Base-by-base conservation (phyloP, 2,888 invertebrate genomes). In the Hirtodrosophila duncani region DNA sequence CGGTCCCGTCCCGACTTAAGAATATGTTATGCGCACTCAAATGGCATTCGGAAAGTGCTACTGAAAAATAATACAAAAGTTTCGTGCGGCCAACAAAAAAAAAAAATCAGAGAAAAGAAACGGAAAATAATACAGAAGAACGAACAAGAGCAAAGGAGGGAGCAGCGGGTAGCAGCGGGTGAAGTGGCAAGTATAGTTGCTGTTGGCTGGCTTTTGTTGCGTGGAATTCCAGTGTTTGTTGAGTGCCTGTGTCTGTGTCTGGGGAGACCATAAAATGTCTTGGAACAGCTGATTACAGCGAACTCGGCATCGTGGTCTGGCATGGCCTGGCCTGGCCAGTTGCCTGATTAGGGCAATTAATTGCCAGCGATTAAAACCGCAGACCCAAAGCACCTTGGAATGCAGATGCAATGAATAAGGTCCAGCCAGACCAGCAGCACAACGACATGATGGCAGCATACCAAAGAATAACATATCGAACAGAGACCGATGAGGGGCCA, bases 1-100 rank as follows among this genome's bases (percentile, higher is more conserved):
- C n/a, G n/a, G n/a, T n/a, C n/a, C n/a, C n/a, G n/a, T n/a, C n/a
- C n/a, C 56, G 58, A 55, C 67, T 67, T 65, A 67, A 79, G 74
- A 82, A 81, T 81, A 70, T 82, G 80, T 74, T 81, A 67, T 61
- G 66, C 63, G 61, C 66, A 82, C 74, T 77, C 68, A 82, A 82
- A 81, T 71, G 78, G 81, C 83, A 81, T 79, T 82, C 82, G 70
- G 49, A 66, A 78, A 79, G 82, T 82, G 84, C 82, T 82, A 82
- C 82, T 82, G 82, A 62, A 82, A 83, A 81, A 78, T 68, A 79
- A 82, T 45, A 82, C 67, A 78, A 65, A 62, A 82, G 67, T 59
- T 75, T 77, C 69, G 80, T 69, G 69, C 67, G 36, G 23, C 38
- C 63, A 79, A 69, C 69, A 69, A 79, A 79, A 63, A 69, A 34